These are phyloP conservation scores for Hystrix cristata DNA, from an alignment of 2,113 vertebrate species.

Conservation along the genomic window DNA sequence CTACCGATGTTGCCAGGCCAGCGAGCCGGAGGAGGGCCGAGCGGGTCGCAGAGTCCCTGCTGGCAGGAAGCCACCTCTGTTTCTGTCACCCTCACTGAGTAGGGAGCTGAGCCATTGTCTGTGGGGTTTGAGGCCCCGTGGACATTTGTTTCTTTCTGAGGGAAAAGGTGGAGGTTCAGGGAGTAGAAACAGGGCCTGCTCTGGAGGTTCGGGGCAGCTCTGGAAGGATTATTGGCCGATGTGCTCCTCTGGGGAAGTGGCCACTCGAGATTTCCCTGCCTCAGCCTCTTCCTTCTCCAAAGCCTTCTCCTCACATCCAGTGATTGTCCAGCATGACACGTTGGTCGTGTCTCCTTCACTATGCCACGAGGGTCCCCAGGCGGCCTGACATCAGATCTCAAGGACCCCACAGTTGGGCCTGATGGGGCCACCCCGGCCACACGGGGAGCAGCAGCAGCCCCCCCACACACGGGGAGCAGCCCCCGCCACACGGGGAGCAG, in stretches of 20 bases:
- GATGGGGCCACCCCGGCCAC: not conserved
- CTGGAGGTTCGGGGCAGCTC: not conserved
- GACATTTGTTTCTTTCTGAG: not conserved
- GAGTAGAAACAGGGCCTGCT: not conserved
- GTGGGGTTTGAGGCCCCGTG: not conserved
- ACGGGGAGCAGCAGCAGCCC: not conserved
- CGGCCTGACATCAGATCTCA: not conserved
- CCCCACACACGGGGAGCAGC: too few species aligned
- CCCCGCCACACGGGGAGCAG: too few species aligned
- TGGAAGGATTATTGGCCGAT: fast-evolving
- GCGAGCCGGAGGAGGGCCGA: not conserved
- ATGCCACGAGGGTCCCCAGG: not conserved
- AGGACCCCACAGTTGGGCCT: not conserved
- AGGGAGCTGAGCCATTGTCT: not conserved
- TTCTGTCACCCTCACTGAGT: not conserved
- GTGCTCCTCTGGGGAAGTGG: not conserved
- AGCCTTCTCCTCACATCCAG: fast-evolving
- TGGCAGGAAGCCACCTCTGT: not conserved
- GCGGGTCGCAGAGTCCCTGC: not conserved
- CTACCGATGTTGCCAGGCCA: fast-evolving
- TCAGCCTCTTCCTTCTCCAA: not conserved
- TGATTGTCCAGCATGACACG: not conserved
- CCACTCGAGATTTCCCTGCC: not conserved
- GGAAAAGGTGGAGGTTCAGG: not conserved
- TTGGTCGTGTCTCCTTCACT: not conserved